phyloP scores from a whole-genome alignment of 1,140 invertebrate genomes.

The Penaeus japonicus region DNA sequence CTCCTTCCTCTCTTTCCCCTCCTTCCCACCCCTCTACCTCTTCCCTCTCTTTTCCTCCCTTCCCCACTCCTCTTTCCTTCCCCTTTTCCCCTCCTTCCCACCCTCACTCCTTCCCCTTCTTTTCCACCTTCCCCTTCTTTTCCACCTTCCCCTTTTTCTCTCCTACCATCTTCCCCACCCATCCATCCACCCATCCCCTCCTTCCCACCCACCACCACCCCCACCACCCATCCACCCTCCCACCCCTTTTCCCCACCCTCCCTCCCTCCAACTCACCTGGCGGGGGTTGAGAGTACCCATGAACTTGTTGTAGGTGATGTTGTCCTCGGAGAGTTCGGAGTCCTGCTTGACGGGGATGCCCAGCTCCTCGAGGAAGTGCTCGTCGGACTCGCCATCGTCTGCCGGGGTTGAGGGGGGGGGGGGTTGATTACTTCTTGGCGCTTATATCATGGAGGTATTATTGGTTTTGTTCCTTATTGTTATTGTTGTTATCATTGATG shows the following conservation, averaged over 20 bases:
- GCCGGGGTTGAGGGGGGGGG: background rate
- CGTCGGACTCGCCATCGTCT: conserved; percentile 44
- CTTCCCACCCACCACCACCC: too few species aligned
- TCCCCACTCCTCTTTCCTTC: too few species aligned
- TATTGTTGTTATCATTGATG: background rate
- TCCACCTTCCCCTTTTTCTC: too few species aligned
- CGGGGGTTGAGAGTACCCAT: conserved; percentile 42
- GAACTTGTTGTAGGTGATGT: conserved; percentile 41
- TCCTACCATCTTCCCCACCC: too few species aligned
- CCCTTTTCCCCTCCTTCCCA: too few species aligned
- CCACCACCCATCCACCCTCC: background rate
- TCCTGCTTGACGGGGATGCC: conserved; percentile 27
- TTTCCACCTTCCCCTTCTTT: too few species aligned
- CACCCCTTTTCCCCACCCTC: background rate
- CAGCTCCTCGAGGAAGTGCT: conserved; percentile 43
- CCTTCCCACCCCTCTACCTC: too few species aligned
- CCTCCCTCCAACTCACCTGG: background rate
- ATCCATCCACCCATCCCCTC: too few species aligned
- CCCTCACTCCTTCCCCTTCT: too few species aligned
- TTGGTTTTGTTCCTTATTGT: background rate
- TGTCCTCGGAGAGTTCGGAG: conserved; percentile 49
- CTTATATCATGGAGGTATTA: background rate
- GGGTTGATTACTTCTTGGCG: background rate
- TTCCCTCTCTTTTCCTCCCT: too few species aligned
- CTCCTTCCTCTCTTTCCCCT: too few species aligned